Evolutionary conservation across 2,113 vertebrate species (phyloP).

Genomic region (Holacanthus passer): DNA sequence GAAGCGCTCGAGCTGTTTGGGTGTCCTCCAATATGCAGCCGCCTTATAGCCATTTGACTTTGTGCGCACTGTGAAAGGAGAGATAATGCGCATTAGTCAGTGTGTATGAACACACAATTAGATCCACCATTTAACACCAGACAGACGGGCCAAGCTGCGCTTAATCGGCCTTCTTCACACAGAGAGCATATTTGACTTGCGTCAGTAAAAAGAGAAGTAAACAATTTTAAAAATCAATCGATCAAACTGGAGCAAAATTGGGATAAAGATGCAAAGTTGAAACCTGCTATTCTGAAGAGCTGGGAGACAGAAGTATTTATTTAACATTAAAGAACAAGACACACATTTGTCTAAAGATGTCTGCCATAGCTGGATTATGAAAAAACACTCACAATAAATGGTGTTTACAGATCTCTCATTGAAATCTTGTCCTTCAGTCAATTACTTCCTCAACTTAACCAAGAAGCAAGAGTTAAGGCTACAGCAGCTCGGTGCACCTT

Average conservation of each 20-base stretch:
- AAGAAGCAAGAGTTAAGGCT: too few relatives aligned
- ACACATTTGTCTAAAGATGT: too few relatives aligned
- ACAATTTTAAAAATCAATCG: background rate
- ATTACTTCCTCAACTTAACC: background rate
- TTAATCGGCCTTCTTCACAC: conserved; percentile 6
- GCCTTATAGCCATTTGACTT: conserved; percentile 10
- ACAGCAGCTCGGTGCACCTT: too few relatives aligned
- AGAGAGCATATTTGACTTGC: background rate
- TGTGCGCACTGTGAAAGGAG: conserved; percentile 6
- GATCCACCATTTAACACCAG: conserved; percentile 34
- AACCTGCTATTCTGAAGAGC: background rate
- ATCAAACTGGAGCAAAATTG: background rate
- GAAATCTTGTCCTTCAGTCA: background rate
- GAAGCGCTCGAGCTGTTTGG: background rate
- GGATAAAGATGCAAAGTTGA: background rate
- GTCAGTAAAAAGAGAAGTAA: background rate
- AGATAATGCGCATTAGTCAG: conserved; percentile 17
- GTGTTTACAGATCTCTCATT: background rate
- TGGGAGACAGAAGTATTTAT: too few relatives aligned
- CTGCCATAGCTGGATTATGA: too few relatives aligned
- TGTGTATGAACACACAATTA: conserved; percentile 20
- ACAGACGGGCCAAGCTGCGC: background rate
- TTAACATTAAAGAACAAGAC: too few relatives aligned
- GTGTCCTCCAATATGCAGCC: background rate
- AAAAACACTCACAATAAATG: background rate